These are phyloP conservation scores for Rosalia funebris DNA, from an alignment of 2,888 invertebrate species.

Conservation along the genomic window DNA sequence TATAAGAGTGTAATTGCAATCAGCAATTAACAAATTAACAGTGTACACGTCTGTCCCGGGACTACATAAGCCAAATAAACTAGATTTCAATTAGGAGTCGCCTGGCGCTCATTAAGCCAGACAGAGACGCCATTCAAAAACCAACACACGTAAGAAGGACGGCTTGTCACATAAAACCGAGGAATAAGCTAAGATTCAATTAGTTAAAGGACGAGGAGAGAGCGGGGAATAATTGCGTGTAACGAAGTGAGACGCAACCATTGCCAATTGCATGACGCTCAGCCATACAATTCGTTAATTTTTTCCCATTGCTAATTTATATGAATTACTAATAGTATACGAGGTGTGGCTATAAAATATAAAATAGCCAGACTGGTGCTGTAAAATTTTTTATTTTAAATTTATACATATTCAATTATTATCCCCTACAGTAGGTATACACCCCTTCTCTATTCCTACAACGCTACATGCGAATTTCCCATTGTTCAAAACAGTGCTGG, in stretches of 20 bases:
- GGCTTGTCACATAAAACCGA: slow-evolving; percentile 7
- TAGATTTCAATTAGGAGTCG: slow-evolving; percentile 40
- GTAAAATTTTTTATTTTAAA: no score
- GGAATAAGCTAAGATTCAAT: slow-evolving; percentile 21
- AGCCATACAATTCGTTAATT: no score
- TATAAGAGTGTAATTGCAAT: slow-evolving; percentile 53
- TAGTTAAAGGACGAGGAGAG: slow-evolving; percentile 8
- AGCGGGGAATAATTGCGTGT: slow-evolving; percentile 6
- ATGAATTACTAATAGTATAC: no score
- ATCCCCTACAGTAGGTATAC: no score
- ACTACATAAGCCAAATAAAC: slow-evolving; percentile 46
- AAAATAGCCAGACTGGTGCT: no score
- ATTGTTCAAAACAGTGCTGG: no score
- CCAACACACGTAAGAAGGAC: slow-evolving; percentile 11
- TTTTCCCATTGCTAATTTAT: no score
- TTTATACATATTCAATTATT: no score
- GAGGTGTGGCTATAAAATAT: no score
- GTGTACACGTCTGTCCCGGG: slow-evolving; percentile 33
- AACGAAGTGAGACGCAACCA: background rate
- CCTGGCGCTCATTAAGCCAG: slow-evolving; percentile 16
- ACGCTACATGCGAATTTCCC: no score
- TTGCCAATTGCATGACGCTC: slow-evolving; percentile 47
- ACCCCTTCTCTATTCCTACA: no score
- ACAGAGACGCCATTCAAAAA: slow-evolving; percentile 21
- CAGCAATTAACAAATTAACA: slow-evolving; percentile 58